Percentiles rank a stretch among this genome's conserved stretches.
Conservation (phyloP, 1,140 invertebrate genomes). For the Acyrthosiphon pisum region DNA sequence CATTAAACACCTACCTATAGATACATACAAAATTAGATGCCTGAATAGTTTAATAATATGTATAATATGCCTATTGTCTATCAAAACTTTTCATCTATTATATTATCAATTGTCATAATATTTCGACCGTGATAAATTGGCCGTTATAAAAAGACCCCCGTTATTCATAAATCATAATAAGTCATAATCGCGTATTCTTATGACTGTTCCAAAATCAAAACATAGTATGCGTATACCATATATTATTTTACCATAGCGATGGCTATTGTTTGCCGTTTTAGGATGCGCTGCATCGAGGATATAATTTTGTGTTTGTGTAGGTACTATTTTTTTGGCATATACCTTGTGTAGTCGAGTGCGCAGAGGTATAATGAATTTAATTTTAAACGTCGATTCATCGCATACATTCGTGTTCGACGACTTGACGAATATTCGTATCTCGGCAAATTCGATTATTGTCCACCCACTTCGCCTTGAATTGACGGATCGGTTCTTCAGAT, state of each 20-base stretch:
- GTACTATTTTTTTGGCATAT: neutral
- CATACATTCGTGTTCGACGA: neutral
- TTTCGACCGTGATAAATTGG: constrained; percentile 22
- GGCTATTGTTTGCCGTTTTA: constrained; percentile 35
- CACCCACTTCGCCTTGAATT: neutral
- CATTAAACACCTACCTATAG: neutral
- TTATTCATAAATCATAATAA: neutral
- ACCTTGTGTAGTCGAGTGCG: neutral
- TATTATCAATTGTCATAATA: neutral
- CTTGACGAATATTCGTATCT: neutral
- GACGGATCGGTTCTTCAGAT: neutral
- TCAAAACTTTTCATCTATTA: constrained; percentile 5
- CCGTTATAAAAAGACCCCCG: neutral
- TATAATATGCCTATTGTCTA: neutral
- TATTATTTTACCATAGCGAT: neutral
- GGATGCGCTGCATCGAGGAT: neutral
- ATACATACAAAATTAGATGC: neutral
- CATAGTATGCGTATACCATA: neutral
- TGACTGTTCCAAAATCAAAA: constrained; percentile 14
- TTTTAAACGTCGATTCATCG: constrained; percentile 2
- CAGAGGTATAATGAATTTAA: neutral
- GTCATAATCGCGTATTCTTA: neutral
- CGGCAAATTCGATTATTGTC: neutral
- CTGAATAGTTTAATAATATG: neutral
- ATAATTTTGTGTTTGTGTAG: neutral